These are phyloP conservation scores for Seira ritae DNA, from an alignment of 2,888 invertebrate genomes.

Conservation along the genomic window DNA sequence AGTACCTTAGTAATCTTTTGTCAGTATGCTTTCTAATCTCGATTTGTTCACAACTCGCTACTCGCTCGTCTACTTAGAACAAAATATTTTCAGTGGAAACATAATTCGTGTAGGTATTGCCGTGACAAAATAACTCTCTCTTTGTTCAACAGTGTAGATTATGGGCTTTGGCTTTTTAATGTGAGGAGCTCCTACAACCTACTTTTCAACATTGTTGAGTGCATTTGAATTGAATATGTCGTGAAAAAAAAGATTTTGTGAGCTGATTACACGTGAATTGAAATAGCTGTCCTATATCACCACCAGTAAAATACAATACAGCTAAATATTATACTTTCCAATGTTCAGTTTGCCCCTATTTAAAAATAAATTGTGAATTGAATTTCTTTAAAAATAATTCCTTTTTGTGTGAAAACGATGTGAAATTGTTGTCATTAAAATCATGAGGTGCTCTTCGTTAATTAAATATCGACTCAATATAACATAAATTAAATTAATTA, in stretches of 20 bases:
- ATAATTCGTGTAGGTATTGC: neutral
- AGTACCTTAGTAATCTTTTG: slow-evolving; percentile 44
- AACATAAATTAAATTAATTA: neutral
- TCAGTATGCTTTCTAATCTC: slow-evolving; percentile 66
- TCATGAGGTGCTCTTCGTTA: neutral
- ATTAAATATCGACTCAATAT: slow-evolving; percentile 14
- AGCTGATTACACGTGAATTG: neutral
- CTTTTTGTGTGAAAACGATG: neutral
- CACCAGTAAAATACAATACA: too few relatives aligned
- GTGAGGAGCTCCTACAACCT: slow-evolving; percentile 1
- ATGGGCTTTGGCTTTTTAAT: slow-evolving; percentile 9
- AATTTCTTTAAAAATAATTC: neutral
- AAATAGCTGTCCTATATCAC: neutral
- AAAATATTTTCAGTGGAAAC: neutral
- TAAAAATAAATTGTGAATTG: neutral
- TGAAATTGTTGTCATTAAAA: neutral
- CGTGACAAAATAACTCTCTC: neutral
- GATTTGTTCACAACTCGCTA: slow-evolving; percentile 56
- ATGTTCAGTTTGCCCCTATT: neutral
- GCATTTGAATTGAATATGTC: too few relatives aligned
- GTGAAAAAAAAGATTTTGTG: too few relatives aligned
- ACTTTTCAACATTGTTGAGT: neutral
- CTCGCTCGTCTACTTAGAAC: neutral
- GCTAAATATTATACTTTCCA: neutral
- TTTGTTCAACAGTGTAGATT: neutral